phyloP scores from a whole-genome alignment of 2,797 vertebrate species.

The Miopithecus talapoin region DNA sequence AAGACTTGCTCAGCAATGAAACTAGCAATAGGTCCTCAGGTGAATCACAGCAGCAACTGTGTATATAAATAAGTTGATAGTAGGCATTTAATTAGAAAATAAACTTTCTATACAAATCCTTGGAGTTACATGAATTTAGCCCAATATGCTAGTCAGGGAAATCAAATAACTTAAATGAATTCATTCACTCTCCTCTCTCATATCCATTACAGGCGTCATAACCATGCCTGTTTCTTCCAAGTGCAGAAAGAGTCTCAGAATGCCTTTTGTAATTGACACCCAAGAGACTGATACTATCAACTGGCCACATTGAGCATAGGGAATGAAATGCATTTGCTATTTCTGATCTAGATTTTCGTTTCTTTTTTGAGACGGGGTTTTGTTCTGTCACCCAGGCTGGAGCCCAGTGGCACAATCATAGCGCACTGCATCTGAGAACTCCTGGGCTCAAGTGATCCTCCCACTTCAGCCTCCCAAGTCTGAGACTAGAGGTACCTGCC shows the following conservation, averaged over 20 bases:
- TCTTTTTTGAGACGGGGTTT: background rate
- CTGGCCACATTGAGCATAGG: background rate
- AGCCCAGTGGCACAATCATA: background rate
- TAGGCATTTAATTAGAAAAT: conserved; percentile 37
- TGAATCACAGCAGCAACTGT: background rate
- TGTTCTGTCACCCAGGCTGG: background rate
- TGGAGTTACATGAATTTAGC: background rate
- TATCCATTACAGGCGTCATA: background rate
- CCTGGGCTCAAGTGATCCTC: background rate
- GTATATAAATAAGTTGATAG: conserved; percentile 10
- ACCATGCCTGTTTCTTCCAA: background rate
- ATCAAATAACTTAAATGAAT: background rate
- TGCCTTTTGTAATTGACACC: background rate
- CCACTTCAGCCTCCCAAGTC: background rate
- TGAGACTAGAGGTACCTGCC: background rate
- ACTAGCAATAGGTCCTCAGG: conserved; percentile 35
- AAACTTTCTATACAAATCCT: background rate
- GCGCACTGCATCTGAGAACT: background rate
- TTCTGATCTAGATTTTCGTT: background rate
- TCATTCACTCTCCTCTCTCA: background rate
- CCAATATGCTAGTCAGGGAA: background rate
- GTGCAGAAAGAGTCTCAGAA: background rate
- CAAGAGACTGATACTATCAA: background rate
- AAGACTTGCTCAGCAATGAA: conserved; percentile 64
- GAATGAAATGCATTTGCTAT: background rate